Evolutionary conservation across 2,113 vertebrate species (phyloP).

Genomic region (Nyctibius bracteatus): DNA sequence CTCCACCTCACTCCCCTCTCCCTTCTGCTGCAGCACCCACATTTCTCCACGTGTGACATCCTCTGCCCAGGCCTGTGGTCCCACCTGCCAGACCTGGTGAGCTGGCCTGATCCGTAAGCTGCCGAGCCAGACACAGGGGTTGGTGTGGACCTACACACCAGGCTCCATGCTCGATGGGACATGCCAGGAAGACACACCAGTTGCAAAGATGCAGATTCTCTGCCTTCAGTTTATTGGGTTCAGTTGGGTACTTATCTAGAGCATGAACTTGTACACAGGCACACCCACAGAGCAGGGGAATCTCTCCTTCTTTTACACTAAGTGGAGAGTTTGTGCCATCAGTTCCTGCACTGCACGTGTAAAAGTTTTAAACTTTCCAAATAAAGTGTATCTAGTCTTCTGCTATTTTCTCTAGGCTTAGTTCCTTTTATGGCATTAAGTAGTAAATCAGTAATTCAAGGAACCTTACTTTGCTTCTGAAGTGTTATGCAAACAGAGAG

Average conservation of each 20-base stretch:
- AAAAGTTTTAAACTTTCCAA: neutral
- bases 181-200: neutral
- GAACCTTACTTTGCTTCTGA: conserved; percentile 42
- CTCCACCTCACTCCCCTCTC: neutral
- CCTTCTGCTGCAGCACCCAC: neutral
- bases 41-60: neutral
- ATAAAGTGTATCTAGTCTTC: neutral
- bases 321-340: neutral
- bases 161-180: neutral
- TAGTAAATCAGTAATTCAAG: conserved; percentile 54
- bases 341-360: neutral
- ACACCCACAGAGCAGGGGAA: neutral
- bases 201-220: neutral
- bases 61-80: neutral
- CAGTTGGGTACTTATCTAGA: neutral
- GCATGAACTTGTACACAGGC: accelerated
- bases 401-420: neutral
- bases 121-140: accelerated
- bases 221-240: neutral
- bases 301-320: neutral
- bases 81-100: neutral
- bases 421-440: conserved; percentile 44
- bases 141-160: neutral
- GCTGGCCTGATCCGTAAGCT: neutral
- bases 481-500: conserved; percentile 56